Evolutionary conservation across 2,113 vertebrate species (phyloP), one percentile per base, ranked within the genome.

Genomic region (Psittacus erithacus): DNA sequence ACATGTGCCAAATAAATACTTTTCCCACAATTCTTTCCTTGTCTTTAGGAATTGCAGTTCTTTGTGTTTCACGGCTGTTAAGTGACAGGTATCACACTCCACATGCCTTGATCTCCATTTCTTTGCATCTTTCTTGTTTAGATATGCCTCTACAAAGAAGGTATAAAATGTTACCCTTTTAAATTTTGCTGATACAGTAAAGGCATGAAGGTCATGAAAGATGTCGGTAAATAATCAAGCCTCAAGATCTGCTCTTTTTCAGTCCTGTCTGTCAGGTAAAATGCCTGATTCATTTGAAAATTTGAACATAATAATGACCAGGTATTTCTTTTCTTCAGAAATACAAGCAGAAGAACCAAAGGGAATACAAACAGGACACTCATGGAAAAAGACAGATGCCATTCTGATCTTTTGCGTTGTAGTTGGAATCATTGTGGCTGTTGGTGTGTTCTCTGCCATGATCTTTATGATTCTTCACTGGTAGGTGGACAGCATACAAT

Each of bases 391-490:
- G 20, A 86, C 46, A 71, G 86, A 97, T 73, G 43, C 69, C 22
- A 69, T 97, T 78, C 65, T 96, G 27, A 31, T 97, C 28, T 96
- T 98, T 74, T 92, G 94, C 60, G 57, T 98, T 63, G 77, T 95
- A 68, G 50, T 77, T 82, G 96, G 93, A 91, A 81, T 97, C 43
- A 53, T 96, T 78, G 67, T 94, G 75, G 95, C 70, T 47, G 39
- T 96, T 94, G 87, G 81, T 10, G 67, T 95, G 78, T 97, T 97
- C 79, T 96, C 97, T 88, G 65, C 90, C 60, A 46, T 97, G 71
- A 88, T 97, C 94, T 95, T 97, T 89, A 91, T 97, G 65, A 96
- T 96, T 92, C 69, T 96, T 92, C 90, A 86, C 65, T 93, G 96
- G 97, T 96, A 97, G 65, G 95, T 97, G 57, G 78, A 92, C 38